Conservation (phyloP, 2,888 invertebrate genomes). For the Caenorhabditis japonica region DNA sequence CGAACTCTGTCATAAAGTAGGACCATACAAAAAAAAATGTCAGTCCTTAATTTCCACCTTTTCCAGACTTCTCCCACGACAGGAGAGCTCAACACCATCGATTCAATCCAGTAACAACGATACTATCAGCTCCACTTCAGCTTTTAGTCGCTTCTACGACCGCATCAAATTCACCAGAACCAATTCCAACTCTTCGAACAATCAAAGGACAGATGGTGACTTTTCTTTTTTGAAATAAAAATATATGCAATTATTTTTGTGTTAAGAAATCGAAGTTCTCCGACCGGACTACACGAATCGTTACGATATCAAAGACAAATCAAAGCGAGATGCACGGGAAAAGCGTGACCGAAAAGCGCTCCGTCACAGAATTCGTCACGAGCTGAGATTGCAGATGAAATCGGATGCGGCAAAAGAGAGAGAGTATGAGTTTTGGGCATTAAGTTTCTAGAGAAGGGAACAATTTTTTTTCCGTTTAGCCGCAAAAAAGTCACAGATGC, state of each 20-base stretch:
- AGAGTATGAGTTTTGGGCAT: constrained; percentile 42
- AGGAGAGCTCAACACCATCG: constrained; percentile 35
- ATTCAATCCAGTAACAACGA: constrained; percentile 27
- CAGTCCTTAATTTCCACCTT: no score
- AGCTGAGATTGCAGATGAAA: constrained; percentile 67
- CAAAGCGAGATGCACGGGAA: constrained; percentile 55
- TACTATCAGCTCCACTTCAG: constrained; percentile 23
- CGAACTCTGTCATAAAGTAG: constrained; percentile 40
- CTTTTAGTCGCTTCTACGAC: constrained; percentile 39
- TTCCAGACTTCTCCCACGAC: constrained; percentile 37
- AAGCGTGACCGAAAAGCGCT: constrained; percentile 62
- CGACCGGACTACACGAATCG: constrained; percentile 63
- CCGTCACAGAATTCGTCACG: constrained; percentile 56
- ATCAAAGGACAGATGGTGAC: constrained; percentile 16
- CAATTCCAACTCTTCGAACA: constrained; percentile 32
- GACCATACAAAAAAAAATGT: no score
- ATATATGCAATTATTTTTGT: not conserved
- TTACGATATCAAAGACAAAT: constrained; percentile 59
- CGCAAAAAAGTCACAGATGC: constrained; percentile 71
- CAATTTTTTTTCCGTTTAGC: constrained; percentile 39
- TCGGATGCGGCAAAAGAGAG: constrained; percentile 68
- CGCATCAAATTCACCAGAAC: constrained; percentile 34
- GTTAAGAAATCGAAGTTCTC: constrained; percentile 62
- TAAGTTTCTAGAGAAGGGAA: not conserved
- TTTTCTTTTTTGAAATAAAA: not conserved